phyloP scores from a whole-genome alignment of 1,140 invertebrate genomes.

The Bilobella aurantiaca region DNA sequence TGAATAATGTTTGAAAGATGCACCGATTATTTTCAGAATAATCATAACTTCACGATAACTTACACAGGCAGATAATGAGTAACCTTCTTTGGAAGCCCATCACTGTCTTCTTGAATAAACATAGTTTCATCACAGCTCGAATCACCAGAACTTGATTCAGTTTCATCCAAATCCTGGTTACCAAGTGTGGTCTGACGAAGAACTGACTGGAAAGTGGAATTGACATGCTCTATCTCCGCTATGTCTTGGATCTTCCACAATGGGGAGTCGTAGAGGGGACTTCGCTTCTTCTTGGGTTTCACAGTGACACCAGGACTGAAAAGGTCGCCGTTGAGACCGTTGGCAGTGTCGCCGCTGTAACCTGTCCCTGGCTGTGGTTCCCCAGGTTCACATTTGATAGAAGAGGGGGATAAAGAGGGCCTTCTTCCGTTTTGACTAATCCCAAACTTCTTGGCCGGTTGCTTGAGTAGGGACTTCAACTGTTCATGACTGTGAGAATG shows the following conservation, averaged over 20 bases:
- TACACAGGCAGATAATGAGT: conserved; percentile 1
- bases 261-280: neutral
- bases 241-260: neutral
- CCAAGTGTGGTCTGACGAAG: neutral
- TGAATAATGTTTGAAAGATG: too few relatives aligned
- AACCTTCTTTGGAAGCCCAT: neutral
- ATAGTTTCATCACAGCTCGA: neutral
- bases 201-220: neutral
- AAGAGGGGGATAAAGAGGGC: neutral
- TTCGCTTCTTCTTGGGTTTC: neutral
- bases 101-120: neutral
- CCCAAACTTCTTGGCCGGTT: neutral
- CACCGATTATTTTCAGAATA: too few relatives aligned
- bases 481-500: neutral
- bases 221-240: neutral
- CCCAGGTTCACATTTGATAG: neutral
- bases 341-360: too few relatives aligned
- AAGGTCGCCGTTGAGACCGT: too few relatives aligned
- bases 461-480: neutral
- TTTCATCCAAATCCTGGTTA: neutral
- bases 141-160: neutral
- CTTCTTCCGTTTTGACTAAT: neutral
- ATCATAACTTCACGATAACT: neutral
- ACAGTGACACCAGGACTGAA: neutral
- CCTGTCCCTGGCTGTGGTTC: too few relatives aligned